Evolutionary conservation across 2,888 invertebrate genomes (phyloP), one percentile per base, ranked within the genome.

Genomic region (Ferrisia virgata): DNA sequence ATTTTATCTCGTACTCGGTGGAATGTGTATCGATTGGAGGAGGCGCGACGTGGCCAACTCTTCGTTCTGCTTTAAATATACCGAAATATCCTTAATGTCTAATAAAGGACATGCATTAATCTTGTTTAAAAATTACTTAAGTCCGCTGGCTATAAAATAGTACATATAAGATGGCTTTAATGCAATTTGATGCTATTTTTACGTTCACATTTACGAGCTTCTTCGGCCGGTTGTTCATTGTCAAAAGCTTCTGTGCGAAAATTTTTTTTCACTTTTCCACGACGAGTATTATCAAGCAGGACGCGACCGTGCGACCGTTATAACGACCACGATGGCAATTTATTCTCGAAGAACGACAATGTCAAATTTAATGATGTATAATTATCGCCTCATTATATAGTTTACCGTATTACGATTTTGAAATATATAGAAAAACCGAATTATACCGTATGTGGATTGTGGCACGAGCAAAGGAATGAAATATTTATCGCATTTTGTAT

Each of bases 71-170:
- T 64, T 25, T 25, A 64, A 28, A 64, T 22, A 64, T 22, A 64
- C n/a, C n/a, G 28, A 64, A 64, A 64, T 64, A 64, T 64, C 58
- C 58, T 64, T 25, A 64, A 64, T 64, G 58, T 64, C 58, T 64
- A 64, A 64, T 64, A 64, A 64, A 64, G 58, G 58, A 64, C 58
- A 64, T 64, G 58, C 58, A 64, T 64, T 64, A 64, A 64, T 64
- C 58, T 64, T 64, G 58, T 64, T 64, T 64, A 64, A 64, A 64
- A 64, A 64, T 64, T 64, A 64, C 58, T 64, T 64, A 64, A 64
- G 58, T 64, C 28, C 4, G 58, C 25, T 64, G 28, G 58, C 58
- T 28, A 64, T 64, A 64, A 64, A 64, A 28, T n/a, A n/a, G n/a
- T n/a, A n/a, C n/a, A n/a, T 64, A 64, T 64, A 64, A 64, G 28